A percentile compares a stretch with the other conserved stretches of the same genome.
Conservation (phyloP, 2,888 invertebrate genomes). For the Drosophila phalerata region DNA sequence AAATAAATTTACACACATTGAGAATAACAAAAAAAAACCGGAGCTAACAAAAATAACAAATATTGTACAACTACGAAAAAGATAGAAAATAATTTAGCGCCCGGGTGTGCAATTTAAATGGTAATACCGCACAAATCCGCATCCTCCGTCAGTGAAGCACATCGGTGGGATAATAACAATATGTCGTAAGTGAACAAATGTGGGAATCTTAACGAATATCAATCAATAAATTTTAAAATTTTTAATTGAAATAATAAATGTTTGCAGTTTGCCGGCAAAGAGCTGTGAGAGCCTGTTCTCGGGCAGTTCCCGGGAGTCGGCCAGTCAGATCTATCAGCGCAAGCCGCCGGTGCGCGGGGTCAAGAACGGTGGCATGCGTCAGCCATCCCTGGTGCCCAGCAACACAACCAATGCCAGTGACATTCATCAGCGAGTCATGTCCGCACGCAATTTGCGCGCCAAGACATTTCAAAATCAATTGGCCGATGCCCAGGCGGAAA, state of each 20-base stretch:
- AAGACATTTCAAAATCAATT: conserved; percentile 93
- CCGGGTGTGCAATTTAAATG: conserved; percentile 51
- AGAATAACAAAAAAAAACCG: conserved; percentile 3
- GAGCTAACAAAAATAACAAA: conserved; percentile 14
- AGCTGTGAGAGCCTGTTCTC: conserved; percentile 86
- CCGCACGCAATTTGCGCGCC: conserved; percentile 91
- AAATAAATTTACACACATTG: conserved; percentile 21
- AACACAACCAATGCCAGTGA: conserved; percentile 83
- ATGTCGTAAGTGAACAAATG: conserved; percentile 80
- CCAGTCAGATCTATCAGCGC: conserved; percentile 77
- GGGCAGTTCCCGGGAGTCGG: conserved; percentile 84
- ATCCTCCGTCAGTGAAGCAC: conserved; percentile 77
- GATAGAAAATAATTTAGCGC: conserved; percentile 12
- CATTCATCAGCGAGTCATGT: conserved; percentile 89
- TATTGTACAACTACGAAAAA: conserved; percentile 15
- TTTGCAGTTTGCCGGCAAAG: conserved; percentile 81
- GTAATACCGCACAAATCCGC: conserved; percentile 82
- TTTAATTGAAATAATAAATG: not conserved
- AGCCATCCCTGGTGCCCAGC: conserved; percentile 74
- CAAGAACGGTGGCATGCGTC: conserved; percentile 56
- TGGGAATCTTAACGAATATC: too few relatives aligned
- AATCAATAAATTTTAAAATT: too few relatives aligned
- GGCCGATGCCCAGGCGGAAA: conserved; percentile 91
- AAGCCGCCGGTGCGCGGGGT: conserved; percentile 62
- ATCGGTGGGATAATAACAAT: conserved; percentile 51